These are phyloP conservation scores for Drosophila repletoides DNA, from an alignment of 1,140 invertebrate species.

Conservation along the genomic window DNA sequence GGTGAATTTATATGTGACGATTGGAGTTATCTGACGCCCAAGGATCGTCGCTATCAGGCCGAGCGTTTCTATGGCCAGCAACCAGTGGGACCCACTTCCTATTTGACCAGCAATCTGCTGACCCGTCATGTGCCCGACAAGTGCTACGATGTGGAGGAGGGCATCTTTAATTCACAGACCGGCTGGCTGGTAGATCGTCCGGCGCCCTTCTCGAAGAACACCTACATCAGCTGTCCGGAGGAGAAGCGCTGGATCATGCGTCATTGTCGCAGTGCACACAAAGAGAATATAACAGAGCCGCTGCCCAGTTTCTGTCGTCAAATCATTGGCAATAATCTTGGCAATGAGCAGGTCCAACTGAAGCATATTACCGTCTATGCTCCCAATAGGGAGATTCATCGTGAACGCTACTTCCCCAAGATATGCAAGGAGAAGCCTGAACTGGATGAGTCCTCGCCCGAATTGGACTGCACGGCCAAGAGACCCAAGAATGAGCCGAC, in stretches of 20 bases:
- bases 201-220: constrained; percentile 24
- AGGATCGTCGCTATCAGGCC: constrained; percentile 59
- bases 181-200: constrained; percentile 47
- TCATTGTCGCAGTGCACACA: constrained; percentile 41
- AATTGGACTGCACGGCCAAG: neutral
- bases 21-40: constrained; percentile 57
- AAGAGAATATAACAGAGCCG: constrained; percentile 25
- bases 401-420: constrained; percentile 52
- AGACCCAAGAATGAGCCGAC: neutral
- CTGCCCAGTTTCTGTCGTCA: constrained; percentile 32
- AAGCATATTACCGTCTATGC: constrained; percentile 40
- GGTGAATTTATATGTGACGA: constrained; percentile 32
- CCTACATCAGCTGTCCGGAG: constrained; percentile 42
- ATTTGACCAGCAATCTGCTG: constrained; percentile 39
- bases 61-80: constrained; percentile 51
- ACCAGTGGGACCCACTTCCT: constrained; percentile 60
- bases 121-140: constrained; percentile 21
- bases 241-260: constrained; percentile 53
- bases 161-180: constrained; percentile 43
- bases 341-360: constrained; percentile 25
- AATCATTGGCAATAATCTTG: constrained; percentile 52
- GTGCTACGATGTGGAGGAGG: constrained; percentile 61
- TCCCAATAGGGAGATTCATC: constrained; percentile 23
- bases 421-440: constrained; percentile 20
- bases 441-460: neutral